These are phyloP conservation scores for Calosoma granatense DNA, from an alignment of 1,140 invertebrate genomes.

Conservation along the genomic window DNA sequence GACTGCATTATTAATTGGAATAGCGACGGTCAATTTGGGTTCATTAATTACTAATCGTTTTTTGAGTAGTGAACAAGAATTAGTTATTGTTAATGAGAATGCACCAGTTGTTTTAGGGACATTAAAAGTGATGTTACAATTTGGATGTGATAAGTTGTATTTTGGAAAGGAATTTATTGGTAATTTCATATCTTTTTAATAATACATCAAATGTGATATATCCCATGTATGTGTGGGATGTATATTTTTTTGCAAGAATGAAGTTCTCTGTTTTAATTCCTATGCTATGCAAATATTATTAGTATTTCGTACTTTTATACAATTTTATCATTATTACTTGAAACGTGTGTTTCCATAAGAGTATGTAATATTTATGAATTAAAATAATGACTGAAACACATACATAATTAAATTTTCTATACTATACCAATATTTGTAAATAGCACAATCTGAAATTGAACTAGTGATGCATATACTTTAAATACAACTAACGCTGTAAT, in stretches of 20 bases:
- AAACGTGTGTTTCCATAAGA: too few relatives aligned
- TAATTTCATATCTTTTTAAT: slow-evolving; percentile 19
- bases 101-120: slow-evolving; percentile 24
- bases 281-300: too few relatives aligned
- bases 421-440: too few relatives aligned
- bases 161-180: slow-evolving; percentile 41
- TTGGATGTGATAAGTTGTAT: slow-evolving; percentile 37
- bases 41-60: slow-evolving; percentile 20
- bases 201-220: too few relatives aligned
- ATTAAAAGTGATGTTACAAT: slow-evolving; percentile 36
- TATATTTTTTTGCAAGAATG: too few relatives aligned
- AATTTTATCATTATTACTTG: neutral
- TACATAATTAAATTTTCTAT: too few relatives aligned
- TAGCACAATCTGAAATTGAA: too few relatives aligned
- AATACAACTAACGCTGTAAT: too few relatives aligned
- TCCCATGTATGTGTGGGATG: too few relatives aligned
- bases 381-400: too few relatives aligned
- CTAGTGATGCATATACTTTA: too few relatives aligned
- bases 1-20: slow-evolving; percentile 21
- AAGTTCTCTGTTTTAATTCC: neutral
- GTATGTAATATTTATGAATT: slow-evolving; percentile 28
- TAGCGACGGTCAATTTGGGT: slow-evolving; percentile 25
- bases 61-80: slow-evolving; percentile 21
- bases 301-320: too few relatives aligned
- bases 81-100: slow-evolving; percentile 23